Evolutionary conservation across 2,888 invertebrate species (phyloP), one percentile per base, ranked within the genome.

Genomic region (Lepidocyrtinus sp.): DNA sequence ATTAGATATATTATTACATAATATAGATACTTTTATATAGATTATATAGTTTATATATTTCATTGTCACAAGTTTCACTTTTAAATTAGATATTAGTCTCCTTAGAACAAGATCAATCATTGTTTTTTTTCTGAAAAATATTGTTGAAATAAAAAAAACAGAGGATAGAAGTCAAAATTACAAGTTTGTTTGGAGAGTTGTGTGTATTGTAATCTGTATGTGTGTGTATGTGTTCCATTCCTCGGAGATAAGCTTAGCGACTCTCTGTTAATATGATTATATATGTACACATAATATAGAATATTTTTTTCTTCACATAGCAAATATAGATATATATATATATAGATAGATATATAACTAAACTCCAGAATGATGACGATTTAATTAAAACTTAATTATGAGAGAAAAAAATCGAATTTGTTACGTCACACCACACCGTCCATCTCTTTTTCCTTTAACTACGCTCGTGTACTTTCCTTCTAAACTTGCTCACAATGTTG

Each of bases 31-130:
- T 25, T 75, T 64, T 67, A 27, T 68, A 36, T 67, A 36, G n/a
- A 59, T 61, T 65, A 67, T 61, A 68, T 68, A 63, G 36, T 62
- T 25, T 69, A 65, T 64, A 65, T 76, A 70, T 62, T 76, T 76
- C 76, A 76, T 76, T 76, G 76, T 76, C 76, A 76, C 76, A 76
- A 76, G 76, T 76, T 76, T 75, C 68, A 55, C 61, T 15, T 76
- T 76, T 70, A 76, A 76, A 70, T 76, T 70, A 76, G 76, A 64
- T 76, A 76, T 76, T 76, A 76, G 76, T 76, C 76, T 76, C 76
- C 76, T 69, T 71, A 76, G 27, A 36, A 71, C 76, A 76, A 76
- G 76, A 76, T 76, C 76, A 76, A 76, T 76, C 76, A 76, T 76
- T 67, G 67, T 69, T 63, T 24, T 63, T 21, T 61, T 21, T 71